Base-by-base conservation (phyloP, 1,140 invertebrate species). In the Plutomurus gul region DNA sequence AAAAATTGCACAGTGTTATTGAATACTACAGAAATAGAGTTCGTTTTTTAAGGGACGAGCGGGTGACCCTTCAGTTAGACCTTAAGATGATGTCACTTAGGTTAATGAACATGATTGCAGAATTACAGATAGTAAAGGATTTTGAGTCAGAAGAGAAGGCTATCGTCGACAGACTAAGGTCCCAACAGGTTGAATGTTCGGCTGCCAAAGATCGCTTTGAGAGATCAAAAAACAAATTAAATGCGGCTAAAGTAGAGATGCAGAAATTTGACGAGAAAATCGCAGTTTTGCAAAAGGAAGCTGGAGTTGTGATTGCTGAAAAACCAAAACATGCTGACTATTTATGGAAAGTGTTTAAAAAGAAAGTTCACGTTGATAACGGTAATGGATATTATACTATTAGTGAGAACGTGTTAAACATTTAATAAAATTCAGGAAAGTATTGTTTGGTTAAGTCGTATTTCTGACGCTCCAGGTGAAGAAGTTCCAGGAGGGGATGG, bases 91-190 rank as follows among this genome's bases (percentile, higher is more conserved):
- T 80, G 76, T 49, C 33, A 1, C 56, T 83, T 49, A 25, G 47
- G 1, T 30, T 76, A 6, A 30, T 82, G 25, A 76, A 40, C 40
- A 40, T 78, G 6, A 46, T 80, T 33, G 25, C 75, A 20, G 82
- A 83, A 49, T 60, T 83, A 8, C 76, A 82, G 11, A 82, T 83
- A 36, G 78, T 73, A 0, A 83, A 83, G 40, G 78, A 83, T 11
- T 83, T 82, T 79, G 82, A 83, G 11, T 25, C 73, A 4, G 47
- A 60, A 18, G 82, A 81, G 40, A 80, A 82, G 49, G 43, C 25
- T 10, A 51, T 82, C 60, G 3, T 75, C 16, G 80, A 81, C n/a
- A 43, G 78, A 6, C 49, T 80, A 1, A 18, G 56, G 27, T 76
- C 56, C 13, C 80, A 80, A 65, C 76, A 83, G 30, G 76, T 75